phyloP scores from a whole-genome alignment of 2,113 vertebrate genomes.

The Oreochromis spilurus region DNA sequence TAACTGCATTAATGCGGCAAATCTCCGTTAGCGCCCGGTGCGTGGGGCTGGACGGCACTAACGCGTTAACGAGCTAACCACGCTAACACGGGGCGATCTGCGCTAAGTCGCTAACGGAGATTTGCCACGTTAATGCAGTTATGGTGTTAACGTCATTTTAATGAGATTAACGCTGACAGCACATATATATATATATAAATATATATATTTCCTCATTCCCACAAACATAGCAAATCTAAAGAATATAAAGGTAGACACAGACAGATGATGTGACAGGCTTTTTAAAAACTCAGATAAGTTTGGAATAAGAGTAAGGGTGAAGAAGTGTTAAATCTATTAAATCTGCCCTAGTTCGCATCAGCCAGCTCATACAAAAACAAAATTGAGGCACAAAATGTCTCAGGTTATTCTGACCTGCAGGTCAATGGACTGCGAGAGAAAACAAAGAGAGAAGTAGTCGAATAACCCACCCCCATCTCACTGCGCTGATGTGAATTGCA shows the following conservation, averaged over 20 bases:
- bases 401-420: neutral
- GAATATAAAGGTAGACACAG: neutral
- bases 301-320: neutral
- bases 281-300: neutral
- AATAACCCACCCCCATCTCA: neutral
- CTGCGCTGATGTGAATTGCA: neutral
- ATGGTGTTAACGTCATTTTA: neutral
- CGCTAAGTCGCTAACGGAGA: neutral
- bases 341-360: neutral
- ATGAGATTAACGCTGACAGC: neutral
- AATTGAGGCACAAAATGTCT: neutral
- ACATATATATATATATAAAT: fast-evolving
- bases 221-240: neutral
- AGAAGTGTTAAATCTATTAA: neutral
- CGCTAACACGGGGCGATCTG: neutral
- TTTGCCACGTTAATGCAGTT: neutral
- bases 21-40: no score
- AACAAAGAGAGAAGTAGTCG: neutral
- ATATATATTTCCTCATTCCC: neutral
- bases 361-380: neutral
- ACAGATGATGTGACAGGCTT: neutral
- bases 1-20: no score
- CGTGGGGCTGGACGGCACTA: fast-evolving
- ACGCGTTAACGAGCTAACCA: neutral
- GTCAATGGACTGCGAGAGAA: neutral